Evolutionary conservation across 2,113 vertebrate species (phyloP).

Genomic region (Myotis lucifugus): DNA sequence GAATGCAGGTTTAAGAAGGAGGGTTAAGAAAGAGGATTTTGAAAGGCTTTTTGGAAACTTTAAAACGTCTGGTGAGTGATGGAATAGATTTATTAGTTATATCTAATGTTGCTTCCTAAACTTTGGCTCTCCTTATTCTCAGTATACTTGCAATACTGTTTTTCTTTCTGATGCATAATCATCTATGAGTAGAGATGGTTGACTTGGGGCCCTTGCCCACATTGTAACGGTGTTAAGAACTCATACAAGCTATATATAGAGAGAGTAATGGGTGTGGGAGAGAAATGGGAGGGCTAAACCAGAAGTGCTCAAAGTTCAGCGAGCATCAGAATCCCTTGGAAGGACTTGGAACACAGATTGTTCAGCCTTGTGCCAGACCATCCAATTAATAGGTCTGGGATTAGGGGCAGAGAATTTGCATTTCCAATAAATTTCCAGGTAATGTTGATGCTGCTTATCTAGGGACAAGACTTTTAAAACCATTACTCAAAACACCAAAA

Average conservation of each 20-base stretch:
- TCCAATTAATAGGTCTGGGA: neutral
- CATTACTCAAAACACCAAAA: neutral
- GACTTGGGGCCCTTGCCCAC: neutral
- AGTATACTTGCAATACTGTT: neutral
- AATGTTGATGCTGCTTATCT: too few species aligned
- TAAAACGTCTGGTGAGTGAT: neutral
- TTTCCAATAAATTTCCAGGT: neutral
- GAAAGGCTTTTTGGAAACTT: neutral
- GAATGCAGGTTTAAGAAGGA: slow-evolving; percentile 1
- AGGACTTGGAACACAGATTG: neutral
- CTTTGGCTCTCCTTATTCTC: neutral
- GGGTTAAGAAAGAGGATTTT: neutral
- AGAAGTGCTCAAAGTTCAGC: neutral
- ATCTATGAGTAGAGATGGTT: neutral
- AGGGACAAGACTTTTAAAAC: neutral
- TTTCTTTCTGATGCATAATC: neutral
- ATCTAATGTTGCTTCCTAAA: neutral
- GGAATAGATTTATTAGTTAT: neutral
- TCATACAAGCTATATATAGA: neutral
- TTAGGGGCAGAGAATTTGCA: neutral
- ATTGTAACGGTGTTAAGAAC: neutral
- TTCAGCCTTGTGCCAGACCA: neutral
- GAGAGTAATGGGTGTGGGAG: neutral
- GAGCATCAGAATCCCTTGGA: neutral
- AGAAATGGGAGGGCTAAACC: neutral